A percentile compares a stretch with the other conserved stretches of the same genome.
These are phyloP conservation scores for Copsychus sechellarum DNA, from an alignment of 2,113 vertebrate genomes.

Conservation along the genomic window DNA sequence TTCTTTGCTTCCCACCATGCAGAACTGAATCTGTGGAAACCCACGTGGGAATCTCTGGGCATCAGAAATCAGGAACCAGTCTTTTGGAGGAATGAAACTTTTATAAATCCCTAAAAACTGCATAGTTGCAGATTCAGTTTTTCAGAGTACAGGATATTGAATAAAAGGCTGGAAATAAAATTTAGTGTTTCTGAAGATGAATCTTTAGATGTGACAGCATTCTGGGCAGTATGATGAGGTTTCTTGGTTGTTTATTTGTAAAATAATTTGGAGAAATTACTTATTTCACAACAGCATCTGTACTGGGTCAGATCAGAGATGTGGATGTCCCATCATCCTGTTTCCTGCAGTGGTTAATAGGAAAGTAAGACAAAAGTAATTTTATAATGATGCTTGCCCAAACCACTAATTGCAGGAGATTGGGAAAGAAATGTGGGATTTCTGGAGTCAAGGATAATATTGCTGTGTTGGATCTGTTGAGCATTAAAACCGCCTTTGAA, in stretches of 20 bases:
- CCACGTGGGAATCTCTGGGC: rapidly evolving
- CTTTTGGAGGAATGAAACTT: background rate
- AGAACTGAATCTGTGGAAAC: background rate
- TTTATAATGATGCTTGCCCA: background rate
- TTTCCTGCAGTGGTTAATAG: background rate
- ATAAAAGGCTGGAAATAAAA: background rate
- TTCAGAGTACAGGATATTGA: background rate
- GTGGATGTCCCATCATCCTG: background rate
- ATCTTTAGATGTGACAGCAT: background rate
- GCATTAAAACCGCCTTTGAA: background rate
- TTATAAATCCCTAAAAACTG: background rate
- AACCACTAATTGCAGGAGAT: background rate
- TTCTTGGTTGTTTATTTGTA: background rate
- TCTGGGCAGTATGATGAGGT: background rate
- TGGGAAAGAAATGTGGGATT: background rate
- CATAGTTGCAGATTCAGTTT: rapidly evolving
- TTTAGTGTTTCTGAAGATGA: background rate
- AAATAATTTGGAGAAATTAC: background rate
- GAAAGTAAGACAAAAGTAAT: background rate
- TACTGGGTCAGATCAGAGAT: background rate
- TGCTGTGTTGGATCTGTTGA: background rate
- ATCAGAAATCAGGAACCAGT: background rate
- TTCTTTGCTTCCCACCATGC: background rate
- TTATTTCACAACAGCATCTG: background rate
- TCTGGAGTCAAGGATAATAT: background rate